Evolutionary conservation across 2,113 vertebrate species (phyloP).

Genomic region (Peucedramus taeniatus): DNA sequence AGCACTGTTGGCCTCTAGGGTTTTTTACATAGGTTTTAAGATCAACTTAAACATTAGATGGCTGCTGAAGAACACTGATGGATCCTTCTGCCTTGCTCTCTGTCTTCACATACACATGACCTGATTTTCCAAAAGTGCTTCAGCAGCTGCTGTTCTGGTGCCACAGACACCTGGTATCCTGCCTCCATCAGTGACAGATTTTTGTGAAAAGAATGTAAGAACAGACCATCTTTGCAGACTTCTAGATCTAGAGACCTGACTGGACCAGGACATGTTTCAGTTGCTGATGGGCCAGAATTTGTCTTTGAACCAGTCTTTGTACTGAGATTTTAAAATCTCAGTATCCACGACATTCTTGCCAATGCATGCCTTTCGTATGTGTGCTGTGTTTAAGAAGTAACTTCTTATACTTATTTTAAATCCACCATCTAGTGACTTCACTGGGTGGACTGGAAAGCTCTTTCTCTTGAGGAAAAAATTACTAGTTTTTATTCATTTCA

Average conservation of each 20-base stretch:
- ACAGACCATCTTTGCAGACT: not conserved
- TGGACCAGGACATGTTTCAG: not conserved
- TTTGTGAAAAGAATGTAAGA: not conserved
- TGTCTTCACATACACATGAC: not conserved
- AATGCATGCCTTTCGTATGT: not conserved
- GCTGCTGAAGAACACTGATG: not conserved
- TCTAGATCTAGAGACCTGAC: not conserved
- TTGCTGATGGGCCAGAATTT: not conserved
- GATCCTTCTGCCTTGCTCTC: not conserved
- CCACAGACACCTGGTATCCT: not conserved
- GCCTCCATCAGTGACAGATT: not conserved
- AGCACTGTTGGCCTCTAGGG: not conserved
- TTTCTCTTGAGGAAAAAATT: not conserved
- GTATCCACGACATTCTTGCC: not conserved
- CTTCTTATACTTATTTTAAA: not conserved
- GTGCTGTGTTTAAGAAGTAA: not conserved
- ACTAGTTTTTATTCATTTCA: not conserved
- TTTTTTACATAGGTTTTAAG: not conserved
- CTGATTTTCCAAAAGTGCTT: not conserved
- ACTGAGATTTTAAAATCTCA: not conserved
- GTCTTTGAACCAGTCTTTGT: not conserved
- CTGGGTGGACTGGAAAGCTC: not conserved
- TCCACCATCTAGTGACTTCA: not conserved
- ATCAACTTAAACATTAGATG: not conserved
- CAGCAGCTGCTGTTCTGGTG: not conserved